A percentile compares a stretch with the other conserved stretches of the same genome.
Evolutionary conservation across 2,113 vertebrate species (phyloP).

Genomic region (Eolophus roseicapilla): DNA sequence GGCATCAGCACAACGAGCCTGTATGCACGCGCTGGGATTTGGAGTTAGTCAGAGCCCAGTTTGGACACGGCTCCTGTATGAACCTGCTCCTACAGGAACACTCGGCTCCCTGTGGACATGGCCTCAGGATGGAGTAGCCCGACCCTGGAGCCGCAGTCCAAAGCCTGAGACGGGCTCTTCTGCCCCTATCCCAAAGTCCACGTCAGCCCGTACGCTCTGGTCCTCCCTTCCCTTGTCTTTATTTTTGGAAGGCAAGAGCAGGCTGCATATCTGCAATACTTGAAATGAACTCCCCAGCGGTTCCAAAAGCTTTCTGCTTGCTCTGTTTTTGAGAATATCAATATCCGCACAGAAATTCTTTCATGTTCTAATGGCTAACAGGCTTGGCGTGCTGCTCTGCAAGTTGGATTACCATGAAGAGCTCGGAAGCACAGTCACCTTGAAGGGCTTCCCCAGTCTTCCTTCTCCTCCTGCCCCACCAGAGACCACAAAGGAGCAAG

Average conservation of each 20-base stretch:
- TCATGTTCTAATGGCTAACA: not conserved
- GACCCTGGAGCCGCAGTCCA: not conserved
- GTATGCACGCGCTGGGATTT: not conserved
- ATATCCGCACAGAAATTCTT: not conserved
- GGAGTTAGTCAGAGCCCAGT: not conserved
- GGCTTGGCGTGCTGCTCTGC: not conserved
- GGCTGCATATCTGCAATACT: not conserved
- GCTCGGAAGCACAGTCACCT: not conserved
- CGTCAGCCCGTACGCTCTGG: fast-evolving
- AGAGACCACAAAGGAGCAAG: not conserved
- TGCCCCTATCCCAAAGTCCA: too few relatives aligned
- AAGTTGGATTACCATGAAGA: not conserved
- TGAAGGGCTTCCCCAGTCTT: not conserved
- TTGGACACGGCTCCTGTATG: too few relatives aligned
- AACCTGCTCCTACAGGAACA: too few relatives aligned
- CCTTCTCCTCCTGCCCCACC: not conserved
- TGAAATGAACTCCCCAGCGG: not conserved
- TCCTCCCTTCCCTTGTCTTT: not conserved
- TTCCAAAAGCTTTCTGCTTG: not conserved
- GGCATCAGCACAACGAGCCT: not conserved
- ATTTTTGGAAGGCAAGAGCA: not conserved
- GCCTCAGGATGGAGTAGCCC: not conserved
- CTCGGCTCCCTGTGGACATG: not conserved
- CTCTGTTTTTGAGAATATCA: not conserved
- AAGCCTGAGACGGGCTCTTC: not conserved